These are phyloP conservation scores for Gallinago nigripennis DNA, from an alignment of 2,797 vertebrate genomes.

Conservation along the genomic window DNA sequence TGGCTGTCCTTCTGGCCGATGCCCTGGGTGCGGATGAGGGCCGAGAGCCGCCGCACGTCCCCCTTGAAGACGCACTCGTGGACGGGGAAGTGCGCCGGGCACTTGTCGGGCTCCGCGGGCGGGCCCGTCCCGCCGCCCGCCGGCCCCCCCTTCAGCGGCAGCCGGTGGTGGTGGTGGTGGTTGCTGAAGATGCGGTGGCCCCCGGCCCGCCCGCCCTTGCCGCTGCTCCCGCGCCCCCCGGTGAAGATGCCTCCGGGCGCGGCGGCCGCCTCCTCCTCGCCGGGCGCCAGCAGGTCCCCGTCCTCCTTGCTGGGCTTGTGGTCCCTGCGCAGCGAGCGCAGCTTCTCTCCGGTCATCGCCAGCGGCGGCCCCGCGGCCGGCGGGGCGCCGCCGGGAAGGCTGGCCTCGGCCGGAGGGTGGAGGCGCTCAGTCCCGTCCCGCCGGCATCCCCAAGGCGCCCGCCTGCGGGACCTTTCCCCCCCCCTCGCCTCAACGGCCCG, in stretches of 20 bases:
- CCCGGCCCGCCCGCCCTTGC: slow-evolving; percentile 74
- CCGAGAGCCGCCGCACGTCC: slow-evolving; percentile 92
- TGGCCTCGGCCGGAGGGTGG: not conserved
- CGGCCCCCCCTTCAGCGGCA: slow-evolving; percentile 54
- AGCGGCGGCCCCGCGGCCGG: slow-evolving; percentile 26
- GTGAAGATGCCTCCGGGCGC: slow-evolving; percentile 84
- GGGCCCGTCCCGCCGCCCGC: slow-evolving; percentile 21
- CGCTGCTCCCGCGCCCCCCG: slow-evolving; percentile 76
- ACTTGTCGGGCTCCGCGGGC: slow-evolving; percentile 39
- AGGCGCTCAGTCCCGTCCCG: slow-evolving; percentile 35
- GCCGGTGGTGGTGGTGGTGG: slow-evolving; percentile 72
- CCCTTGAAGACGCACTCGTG: slow-evolving; percentile 96
- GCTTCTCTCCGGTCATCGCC: slow-evolving; percentile 96
- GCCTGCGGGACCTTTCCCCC: not conserved
- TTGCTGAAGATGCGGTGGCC: slow-evolving; percentile 85
- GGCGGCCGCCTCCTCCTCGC: slow-evolving; percentile 89
- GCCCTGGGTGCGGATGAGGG: slow-evolving; percentile 94
- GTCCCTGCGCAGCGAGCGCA: slow-evolving; percentile 92
- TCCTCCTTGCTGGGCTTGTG: slow-evolving; percentile 91
- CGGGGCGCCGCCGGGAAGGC: slow-evolving; percentile 11
- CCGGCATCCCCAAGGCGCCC: not conserved
- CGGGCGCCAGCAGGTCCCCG: slow-evolving; percentile 89
- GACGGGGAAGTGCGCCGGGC: slow-evolving; percentile 85
- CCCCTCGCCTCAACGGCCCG: slow-evolving; percentile 6
- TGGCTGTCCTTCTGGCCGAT: slow-evolving; percentile 96